A percentile compares a stretch with the other conserved stretches of the same genome.
Evolutionary conservation across 2,797 vertebrate genomes (phyloP).

Genomic region (Pitangus sulphuratus): DNA sequence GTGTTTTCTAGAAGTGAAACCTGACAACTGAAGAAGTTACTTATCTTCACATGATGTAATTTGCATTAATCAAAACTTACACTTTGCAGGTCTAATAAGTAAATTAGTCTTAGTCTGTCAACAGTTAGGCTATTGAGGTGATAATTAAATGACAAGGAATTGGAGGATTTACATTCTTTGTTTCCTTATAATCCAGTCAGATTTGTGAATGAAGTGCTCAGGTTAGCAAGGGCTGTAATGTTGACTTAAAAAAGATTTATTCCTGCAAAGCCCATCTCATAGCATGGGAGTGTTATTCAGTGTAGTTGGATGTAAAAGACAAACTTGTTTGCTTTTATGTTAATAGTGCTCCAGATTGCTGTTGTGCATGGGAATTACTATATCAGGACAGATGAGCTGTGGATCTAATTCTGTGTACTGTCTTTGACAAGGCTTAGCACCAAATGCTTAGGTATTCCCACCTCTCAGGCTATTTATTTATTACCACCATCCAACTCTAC

Average conservation of each 20-base stretch:
- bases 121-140: background rate
- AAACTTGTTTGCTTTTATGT: background rate
- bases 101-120: background rate
- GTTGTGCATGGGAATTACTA: background rate
- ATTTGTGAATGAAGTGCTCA: background rate
- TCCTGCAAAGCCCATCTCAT: background rate
- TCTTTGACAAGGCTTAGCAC: conserved; percentile 42
- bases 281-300: background rate
- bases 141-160: background rate
- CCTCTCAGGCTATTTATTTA: conserved; percentile 38
- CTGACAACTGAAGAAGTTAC: background rate
- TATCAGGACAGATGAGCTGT: conserved; percentile 19
- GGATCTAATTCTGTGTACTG: background rate
- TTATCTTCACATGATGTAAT: background rate
- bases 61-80: background rate
- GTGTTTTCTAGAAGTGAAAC: background rate
- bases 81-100: background rate
- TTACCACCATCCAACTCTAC: background rate
- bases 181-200: background rate
- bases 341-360: background rate
- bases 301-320: background rate
- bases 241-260: background rate
- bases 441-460: conserved; percentile 39
- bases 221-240: background rate
- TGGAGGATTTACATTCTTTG: background rate